Base-by-base conservation (phyloP, 2,113 vertebrate genomes). In the Phyllostomus discolor region DNA sequence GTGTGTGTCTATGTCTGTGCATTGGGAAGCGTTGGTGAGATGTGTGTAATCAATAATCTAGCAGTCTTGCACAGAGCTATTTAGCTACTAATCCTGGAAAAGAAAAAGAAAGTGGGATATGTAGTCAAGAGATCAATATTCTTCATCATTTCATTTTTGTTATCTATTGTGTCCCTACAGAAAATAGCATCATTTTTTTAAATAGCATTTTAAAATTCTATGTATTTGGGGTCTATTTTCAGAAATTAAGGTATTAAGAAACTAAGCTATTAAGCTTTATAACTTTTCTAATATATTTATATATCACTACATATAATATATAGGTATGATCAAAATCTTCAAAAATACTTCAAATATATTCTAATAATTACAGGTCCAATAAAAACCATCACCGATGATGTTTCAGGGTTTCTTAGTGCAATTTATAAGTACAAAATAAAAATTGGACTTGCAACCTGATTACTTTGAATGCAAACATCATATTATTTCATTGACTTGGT, bases 401-500 rank as follows among this genome's bases (percentile, higher is more conserved):
- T 85, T 80, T 89, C n/a, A 94, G 66, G 26, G 16, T 90, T 96
- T 90, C 81, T 93, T 84, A 20, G 41, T 94, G 33, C 16, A 70
- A 95, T 78, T 91, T 72, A 76, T 78, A 43, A 96, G 54, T 35
- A 76, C 59, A 96, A 64, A 89, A 62, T 33, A 96, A 92, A 97
- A 95, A 88, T 64, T 96, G 62, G 95, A 95, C 54, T 82, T 67
- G 41, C 70, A 93, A 80, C 3, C 50, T 96, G 93, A 95, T 96
- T 91, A 84, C 86, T 95, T 92, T 90, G 50, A 97, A 95, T 96
- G 75, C 70, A 97, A 96, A 97, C 95, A 94, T 90, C 62, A 43
- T 96, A 97, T 97, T 94, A 95, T 95, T 96, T 97, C 89, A 90
- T 88, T 87, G 84, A 81, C 82, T 95, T 94, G 41, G 46, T 97